A percentile compares a stretch with the other conserved stretches of the same genome.
Conservation (phyloP, 2,797 vertebrate genomes). For the Helostoma temminkii region DNA sequence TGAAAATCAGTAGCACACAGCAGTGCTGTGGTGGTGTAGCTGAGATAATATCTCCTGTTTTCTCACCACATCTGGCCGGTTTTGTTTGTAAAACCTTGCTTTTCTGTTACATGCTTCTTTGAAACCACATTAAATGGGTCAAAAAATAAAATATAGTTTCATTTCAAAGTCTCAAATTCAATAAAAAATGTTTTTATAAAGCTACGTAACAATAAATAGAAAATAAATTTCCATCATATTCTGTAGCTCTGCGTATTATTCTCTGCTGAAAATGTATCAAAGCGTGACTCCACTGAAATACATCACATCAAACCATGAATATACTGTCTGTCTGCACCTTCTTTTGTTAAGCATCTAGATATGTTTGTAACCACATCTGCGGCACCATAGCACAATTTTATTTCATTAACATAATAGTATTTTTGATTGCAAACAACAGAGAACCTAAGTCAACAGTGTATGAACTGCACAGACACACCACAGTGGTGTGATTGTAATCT, state of each 20-base stretch:
- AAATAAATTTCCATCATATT: not conserved
- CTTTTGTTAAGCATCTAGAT: conserved; percentile 5
- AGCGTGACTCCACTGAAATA: conserved; percentile 10
- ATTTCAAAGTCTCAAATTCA: conserved; percentile 2
- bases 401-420: conserved; percentile 28
- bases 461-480: conserved; percentile 23
- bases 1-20: conserved; percentile 14
- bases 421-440: conserved; percentile 17
- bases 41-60: conserved; percentile 39
- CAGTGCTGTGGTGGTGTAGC: not conserved
- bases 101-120: conserved; percentile 28
- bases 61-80: conserved; percentile 45
- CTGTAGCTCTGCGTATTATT: not conserved
- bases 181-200: not conserved
- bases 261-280: conserved; percentile 7
- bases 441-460: conserved; percentile 7
- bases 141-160: conserved; percentile 40
- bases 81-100: conserved; percentile 36
- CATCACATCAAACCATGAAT: conserved; percentile 13
- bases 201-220: not conserved
- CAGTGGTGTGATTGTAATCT: conserved; percentile 65
- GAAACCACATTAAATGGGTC: conserved; percentile 37
- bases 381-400: conserved; percentile 15
- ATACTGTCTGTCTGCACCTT: not conserved
- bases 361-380: not conserved